These are phyloP conservation scores for Anodontia alba DNA, from an alignment of 2,888 invertebrate genomes.

Conservation along the genomic window DNA sequence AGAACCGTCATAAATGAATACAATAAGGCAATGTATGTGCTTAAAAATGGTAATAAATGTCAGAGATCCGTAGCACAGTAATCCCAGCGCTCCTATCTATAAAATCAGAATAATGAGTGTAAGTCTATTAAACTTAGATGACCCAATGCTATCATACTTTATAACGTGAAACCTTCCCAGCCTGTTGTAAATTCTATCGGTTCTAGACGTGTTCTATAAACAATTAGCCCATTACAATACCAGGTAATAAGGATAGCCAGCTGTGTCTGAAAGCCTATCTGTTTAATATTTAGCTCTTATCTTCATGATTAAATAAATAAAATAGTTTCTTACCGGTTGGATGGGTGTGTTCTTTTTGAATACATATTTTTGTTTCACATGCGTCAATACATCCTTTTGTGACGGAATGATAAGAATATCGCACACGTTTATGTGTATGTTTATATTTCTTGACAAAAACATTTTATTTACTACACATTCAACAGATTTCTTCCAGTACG, in stretches of 20 bases:
- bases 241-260: not conserved
- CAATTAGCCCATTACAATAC: not conserved
- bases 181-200: not conserved
- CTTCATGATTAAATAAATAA: not conserved
- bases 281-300: not conserved
- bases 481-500: no score
- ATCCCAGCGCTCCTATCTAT: not conserved
- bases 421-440: no score
- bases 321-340: not conserved
- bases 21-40: not conserved
- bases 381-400: no score
- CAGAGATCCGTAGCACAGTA: not conserved
- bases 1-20: not conserved
- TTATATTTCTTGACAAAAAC: no score
- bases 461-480: no score
- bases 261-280: not conserved
- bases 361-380: no score
- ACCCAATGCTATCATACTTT: not conserved
- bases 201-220: not conserved
- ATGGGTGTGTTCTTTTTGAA: not conserved
- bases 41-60: not conserved
- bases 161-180: not conserved
- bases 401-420: no score
- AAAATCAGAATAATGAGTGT: not conserved
- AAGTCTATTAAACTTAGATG: not conserved